Base-by-base conservation (phyloP, 1,140 invertebrate species). In the Diplogasteroides magnus region DNA sequence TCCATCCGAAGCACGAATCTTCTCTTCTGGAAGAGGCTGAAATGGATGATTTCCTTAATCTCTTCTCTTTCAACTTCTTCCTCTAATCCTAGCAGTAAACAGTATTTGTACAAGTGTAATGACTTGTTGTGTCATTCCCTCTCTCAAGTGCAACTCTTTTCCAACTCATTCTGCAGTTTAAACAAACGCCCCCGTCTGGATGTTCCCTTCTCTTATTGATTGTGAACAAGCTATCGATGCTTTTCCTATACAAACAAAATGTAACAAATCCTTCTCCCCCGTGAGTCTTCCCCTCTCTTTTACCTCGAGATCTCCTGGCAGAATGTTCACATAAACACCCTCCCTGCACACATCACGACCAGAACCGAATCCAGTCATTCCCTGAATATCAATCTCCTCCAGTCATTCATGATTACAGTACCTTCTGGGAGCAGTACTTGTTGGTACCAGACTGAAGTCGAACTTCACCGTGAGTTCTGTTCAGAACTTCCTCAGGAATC, bases 341-440 rank as follows among this genome's bases (percentile, higher is more conserved):
- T 82, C 80, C 67, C 79, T 76, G 72, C 79, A 82, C 48, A 82
- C 80, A 64, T 82, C 80, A 80, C 80, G 81, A 15, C 77, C 77
- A 25, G 81, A 74, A 68, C 80, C 80, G 70, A 82, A 82, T 26
- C 74, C 74, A 59, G 76, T 77, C 76, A 78, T 76, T 37, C 80
- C 80, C 55, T n/a, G n/a, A n/a, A n/a, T n/a, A n/a, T n/a, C n/a
- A n/a, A n/a, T n/a, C n/a, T n/a, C n/a, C n/a, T n/a, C n/a, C n/a
- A n/a, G n/a, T n/a, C n/a, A n/a, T n/a, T n/a, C n/a, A 48, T 48
- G 37, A 48, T 11, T 48, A 48, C 6, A 48, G 19, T 11, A 48
- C 6, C 37, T 19, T 48, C 56, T 73, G 68, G 6, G 72, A 74
- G 59, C 57, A 62, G 32, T 56, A 74, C 31, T 69, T 74, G 64